phyloP scores from a whole-genome alignment of 2,797 vertebrate species.

The Dipus sagitta region DNA sequence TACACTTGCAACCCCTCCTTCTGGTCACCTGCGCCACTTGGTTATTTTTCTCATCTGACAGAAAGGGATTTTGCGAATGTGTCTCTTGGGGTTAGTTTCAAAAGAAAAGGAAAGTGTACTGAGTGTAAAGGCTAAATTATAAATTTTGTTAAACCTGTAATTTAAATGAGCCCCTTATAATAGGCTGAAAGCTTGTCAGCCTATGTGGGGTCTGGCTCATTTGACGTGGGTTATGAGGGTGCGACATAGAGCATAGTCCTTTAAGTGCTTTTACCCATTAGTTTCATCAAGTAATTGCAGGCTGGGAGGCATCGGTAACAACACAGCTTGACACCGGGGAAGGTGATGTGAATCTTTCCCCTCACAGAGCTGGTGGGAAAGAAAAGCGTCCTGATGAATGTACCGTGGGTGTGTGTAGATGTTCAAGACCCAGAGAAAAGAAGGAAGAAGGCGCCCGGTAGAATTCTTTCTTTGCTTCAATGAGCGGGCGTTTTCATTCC shows the following conservation, averaged over 20 bases:
- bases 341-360: slow-evolving; percentile 32
- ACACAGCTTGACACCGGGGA: slow-evolving; percentile 50
- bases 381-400: slow-evolving; percentile 50
- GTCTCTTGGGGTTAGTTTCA: slow-evolving; percentile 34
- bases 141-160: slow-evolving; percentile 66
- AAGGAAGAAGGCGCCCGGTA: background rate
- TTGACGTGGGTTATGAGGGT: slow-evolving; percentile 56
- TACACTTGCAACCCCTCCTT: slow-evolving; percentile 16
- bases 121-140: slow-evolving; percentile 54
- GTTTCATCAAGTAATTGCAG: slow-evolving; percentile 70
- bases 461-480: background rate
- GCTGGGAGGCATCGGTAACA: background rate
- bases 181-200: slow-evolving; percentile 65
- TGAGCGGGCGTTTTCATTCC: background rate
- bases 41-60: slow-evolving; percentile 49
- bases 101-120: slow-evolving; percentile 61
- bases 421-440: background rate
- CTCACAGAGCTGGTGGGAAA: slow-evolving; percentile 27
- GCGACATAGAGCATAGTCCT: slow-evolving; percentile 41
- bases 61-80: slow-evolving; percentile 43
- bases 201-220: slow-evolving; percentile 45
- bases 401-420: background rate
- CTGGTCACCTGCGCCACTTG: slow-evolving; percentile 4
- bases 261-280: slow-evolving; percentile 76
- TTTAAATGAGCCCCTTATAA: slow-evolving; percentile 69